These are phyloP conservation scores for Xenopus borealis DNA, from an alignment of 2,113 vertebrate species.

Conservation along the genomic window DNA sequence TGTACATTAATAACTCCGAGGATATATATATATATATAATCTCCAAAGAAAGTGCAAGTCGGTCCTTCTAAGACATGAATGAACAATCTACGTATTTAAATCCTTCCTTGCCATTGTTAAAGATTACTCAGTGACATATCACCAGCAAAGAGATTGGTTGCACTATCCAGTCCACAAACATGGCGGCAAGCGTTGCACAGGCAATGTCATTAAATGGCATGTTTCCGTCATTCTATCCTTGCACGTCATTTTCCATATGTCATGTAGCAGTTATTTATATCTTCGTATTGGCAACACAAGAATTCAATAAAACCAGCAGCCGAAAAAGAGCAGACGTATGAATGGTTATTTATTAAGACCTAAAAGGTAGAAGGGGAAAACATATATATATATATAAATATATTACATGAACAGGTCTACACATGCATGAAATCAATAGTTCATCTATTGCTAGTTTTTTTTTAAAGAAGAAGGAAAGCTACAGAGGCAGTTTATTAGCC, in stretches of 20 bases:
- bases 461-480: too few species aligned
- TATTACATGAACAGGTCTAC: neutral
- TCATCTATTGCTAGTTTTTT: too few species aligned
- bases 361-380: conserved; percentile 8
- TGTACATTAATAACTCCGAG: conserved; percentile 8
- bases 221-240: too few species aligned
- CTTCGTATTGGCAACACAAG: neutral
- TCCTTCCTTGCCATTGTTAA: conserved; percentile 18
- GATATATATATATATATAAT: conserved; percentile 17
- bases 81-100: neutral
- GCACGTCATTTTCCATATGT: too few species aligned
- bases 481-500: too few species aligned
- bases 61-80: neutral
- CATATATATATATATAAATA: too few species aligned
- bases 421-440: too few species aligned
- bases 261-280: neutral
- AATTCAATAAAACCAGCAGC: too few species aligned
- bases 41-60: conserved; percentile 24
- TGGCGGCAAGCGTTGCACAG: neutral
- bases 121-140: too few species aligned
- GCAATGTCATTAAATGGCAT: neutral
- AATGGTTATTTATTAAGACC: conserved; percentile 25
- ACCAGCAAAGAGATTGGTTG: neutral
- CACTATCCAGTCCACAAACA: neutral
- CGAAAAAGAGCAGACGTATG: neutral